Evolutionary conservation across 2,113 vertebrate species (phyloP).

Genomic region (Phrynosoma blainvillii): DNA sequence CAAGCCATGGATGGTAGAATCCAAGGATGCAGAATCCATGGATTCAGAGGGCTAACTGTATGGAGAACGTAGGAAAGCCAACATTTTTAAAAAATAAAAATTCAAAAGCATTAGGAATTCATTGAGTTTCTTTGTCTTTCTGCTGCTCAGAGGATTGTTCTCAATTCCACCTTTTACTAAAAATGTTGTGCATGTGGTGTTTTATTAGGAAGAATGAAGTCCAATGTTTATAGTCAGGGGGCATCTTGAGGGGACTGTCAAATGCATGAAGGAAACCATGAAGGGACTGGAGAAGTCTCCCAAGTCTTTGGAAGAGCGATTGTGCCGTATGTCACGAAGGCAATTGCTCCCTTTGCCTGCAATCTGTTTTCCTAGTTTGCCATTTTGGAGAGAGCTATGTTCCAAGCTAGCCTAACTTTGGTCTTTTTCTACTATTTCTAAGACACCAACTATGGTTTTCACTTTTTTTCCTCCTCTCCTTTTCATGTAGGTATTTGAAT

Average conservation of each 20-base stretch:
- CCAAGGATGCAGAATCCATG: too few species aligned
- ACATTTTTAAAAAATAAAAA: background rate
- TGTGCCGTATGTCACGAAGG: conserved; percentile 50
- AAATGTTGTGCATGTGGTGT: conserved; percentile 24
- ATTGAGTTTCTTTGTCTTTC: conserved; percentile 2
- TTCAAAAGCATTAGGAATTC: conserved; percentile 9
- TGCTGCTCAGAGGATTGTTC: conserved; percentile 1
- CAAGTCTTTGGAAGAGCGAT: conserved; percentile 31
- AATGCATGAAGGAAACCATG: conserved; percentile 63
- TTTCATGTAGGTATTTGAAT: background rate
- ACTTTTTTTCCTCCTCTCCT: background rate
- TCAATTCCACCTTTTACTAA: conserved; percentile 17
- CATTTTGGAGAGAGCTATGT: background rate
- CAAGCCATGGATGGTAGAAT: too few species aligned
- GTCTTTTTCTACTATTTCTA: conserved; percentile 12
- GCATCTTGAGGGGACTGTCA: conserved; percentile 61
- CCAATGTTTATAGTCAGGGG: conserved; percentile 56
- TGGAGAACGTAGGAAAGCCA: background rate
- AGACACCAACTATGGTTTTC: rapidly evolving
- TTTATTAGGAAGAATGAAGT: conserved; percentile 78
- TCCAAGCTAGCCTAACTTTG: background rate
- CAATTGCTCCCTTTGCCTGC: conserved; percentile 25
- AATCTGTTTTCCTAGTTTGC: conserved; percentile 15
- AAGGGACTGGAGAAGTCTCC: conserved; percentile 58
- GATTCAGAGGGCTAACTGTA: too few species aligned